Evolutionary conservation across 2,888 invertebrate species (phyloP).

Genomic region (Monopis laevigella): DNA sequence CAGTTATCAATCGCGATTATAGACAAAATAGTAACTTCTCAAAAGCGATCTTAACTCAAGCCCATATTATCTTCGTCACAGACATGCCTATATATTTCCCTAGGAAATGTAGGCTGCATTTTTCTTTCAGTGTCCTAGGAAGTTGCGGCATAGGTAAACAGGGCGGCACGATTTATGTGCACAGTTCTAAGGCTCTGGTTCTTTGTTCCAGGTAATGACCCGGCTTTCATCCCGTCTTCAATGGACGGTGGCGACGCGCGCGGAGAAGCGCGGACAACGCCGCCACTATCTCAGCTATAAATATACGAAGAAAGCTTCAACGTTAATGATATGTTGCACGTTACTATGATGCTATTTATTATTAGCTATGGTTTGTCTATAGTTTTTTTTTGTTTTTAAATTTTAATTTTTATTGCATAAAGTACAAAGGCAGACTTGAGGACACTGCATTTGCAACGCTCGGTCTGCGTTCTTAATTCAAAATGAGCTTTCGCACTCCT

Average conservation of each 20-base stretch:
- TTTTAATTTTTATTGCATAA: too few relatives aligned
- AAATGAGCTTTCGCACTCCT: too few relatives aligned
- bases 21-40: too few relatives aligned
- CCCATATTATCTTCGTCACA: too few relatives aligned
- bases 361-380: too few relatives aligned
- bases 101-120: constrained; percentile 49
- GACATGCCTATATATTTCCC: constrained; percentile 15
- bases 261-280: constrained; percentile 10
- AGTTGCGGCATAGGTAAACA: constrained; percentile 56
- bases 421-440: too few relatives aligned
- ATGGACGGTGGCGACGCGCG: constrained; percentile 28
- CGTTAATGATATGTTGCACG: constrained; percentile 4
- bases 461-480: too few relatives aligned
- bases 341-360: too few relatives aligned
- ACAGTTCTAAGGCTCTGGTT: constrained; percentile 53
- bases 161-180: constrained; percentile 56
- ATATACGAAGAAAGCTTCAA: constrained; percentile 1
- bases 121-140: constrained; percentile 53
- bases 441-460: too few relatives aligned
- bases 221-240: constrained; percentile 58
- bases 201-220: constrained; percentile 67
- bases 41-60: too few relatives aligned
- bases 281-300: constrained; percentile 7
- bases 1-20: too few relatives aligned
- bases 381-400: too few relatives aligned